Evolutionary conservation across 2,888 invertebrate species (phyloP).

Genomic region (Chymomyza amoena): DNA sequence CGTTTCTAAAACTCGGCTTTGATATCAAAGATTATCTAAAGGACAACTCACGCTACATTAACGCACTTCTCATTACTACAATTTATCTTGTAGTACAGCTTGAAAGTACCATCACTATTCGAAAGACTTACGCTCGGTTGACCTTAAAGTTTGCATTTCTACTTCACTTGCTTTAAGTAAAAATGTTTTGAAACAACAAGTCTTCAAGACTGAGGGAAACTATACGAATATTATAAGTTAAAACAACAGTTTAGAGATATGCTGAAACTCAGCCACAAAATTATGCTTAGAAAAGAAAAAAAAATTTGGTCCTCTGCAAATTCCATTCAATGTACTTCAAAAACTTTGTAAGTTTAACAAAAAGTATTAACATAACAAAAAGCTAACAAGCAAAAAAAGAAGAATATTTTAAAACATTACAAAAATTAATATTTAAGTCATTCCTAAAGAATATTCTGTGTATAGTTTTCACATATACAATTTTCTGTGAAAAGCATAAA

Average conservation of each 20-base stretch:
- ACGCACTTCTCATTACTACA: neutral
- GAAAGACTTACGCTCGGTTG: too few relatives aligned
- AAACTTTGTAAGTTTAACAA: conserved; percentile 26
- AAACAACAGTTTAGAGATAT: neutral
- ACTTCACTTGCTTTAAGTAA: conserved; percentile 33
- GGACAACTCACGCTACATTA: too few relatives aligned
- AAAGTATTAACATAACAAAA: conserved; percentile 52
- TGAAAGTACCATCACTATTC: neutral
- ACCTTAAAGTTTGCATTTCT: neutral
- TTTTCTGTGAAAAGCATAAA: neutral
- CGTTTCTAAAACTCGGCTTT: too few relatives aligned
- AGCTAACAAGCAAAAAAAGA: conserved; percentile 8
- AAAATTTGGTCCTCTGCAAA: conserved; percentile 3
- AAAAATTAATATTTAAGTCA: conserved; percentile 55
- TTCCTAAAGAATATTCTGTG: conserved; percentile 57
- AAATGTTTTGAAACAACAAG: conserved; percentile 30
- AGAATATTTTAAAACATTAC: conserved; percentile 31
- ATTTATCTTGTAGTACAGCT: neutral
- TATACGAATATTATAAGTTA: conserved; percentile 52
- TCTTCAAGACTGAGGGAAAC: conserved; percentile 66
- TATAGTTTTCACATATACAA: conserved; percentile 11
- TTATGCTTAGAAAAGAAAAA: conserved; percentile 20
- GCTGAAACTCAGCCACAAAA: conserved; percentile 15
- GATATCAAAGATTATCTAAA: too few relatives aligned
- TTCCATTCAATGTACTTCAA: conserved; percentile 14